Evolutionary conservation across 2,888 invertebrate species (phyloP).

Genomic region (Scaptomyza flava): DNA sequence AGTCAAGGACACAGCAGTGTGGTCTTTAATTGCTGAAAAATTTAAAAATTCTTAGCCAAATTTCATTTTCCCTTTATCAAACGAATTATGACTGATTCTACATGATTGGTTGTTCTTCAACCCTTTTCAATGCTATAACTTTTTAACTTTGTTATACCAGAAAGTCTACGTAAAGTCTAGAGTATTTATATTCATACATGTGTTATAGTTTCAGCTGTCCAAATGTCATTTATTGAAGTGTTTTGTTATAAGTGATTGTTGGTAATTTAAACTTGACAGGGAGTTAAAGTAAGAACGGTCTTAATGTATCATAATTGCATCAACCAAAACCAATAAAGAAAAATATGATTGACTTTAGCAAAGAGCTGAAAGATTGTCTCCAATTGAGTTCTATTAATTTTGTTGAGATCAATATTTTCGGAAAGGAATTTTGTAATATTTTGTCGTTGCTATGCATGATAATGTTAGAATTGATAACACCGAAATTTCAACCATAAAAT

Average conservation of each 20-base stretch:
- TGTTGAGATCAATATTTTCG: no score
- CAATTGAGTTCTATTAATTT: no score
- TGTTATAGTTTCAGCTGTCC: slow-evolving; percentile 1
- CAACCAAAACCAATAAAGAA: neutral
- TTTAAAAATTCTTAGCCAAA: neutral
- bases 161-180: slow-evolving; percentile 14
- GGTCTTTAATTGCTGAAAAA: neutral
- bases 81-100: neutral
- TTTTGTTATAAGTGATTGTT: slow-evolving; percentile 15
- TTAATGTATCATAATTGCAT: slow-evolving; percentile 6
- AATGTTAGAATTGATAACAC: neutral
- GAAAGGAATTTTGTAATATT: no score
- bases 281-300: slow-evolving; percentile 12
- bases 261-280: slow-evolving; percentile 21
- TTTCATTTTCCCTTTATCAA: neutral
- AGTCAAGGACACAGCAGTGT: neutral
- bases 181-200: neutral
- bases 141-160: neutral
- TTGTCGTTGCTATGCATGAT: no score
- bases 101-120: slow-evolving; percentile 4
- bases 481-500: slow-evolving; percentile 5
- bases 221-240: slow-evolving; percentile 16
- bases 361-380: neutral
- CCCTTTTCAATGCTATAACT: slow-evolving; percentile 8
- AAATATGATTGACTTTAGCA: slow-evolving; percentile 20